Base-by-base conservation (phyloP, 2,888 invertebrate genomes). In the Gandaritis pyraliata region DNA sequence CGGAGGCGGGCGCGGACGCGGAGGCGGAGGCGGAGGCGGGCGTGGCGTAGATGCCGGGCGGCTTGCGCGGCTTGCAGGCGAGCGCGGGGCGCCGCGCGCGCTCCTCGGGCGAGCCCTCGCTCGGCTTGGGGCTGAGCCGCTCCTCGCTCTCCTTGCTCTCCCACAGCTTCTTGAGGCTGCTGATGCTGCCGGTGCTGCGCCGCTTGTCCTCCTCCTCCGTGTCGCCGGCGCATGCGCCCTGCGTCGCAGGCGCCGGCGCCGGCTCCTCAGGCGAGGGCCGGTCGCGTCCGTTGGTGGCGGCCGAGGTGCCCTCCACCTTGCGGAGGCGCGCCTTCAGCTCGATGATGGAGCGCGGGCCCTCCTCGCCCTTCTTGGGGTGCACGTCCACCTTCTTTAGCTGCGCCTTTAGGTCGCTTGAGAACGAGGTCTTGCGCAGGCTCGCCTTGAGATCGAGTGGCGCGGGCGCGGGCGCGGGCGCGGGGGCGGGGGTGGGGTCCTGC, bases 161-260 rank as follows among this genome's bases (percentile, higher is more conserved):
- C 98, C 98, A 98, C 67, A 98, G 90, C 85, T 97, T 97, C 85
- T 98, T 98, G 76, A 98, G 93, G 85, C 97, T 98, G 83, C 96
- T 97, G 78, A 98, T 98, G 88, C 97, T 97, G 66, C 98, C 98
- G 51, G 97, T 97, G 85, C 97, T 97, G 71, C 97, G 95, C 12
- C 98, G 94, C 83, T 97, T 98, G 81, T 97, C 97, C 54, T 97
- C 96, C 13, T 94, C 94, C 53, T 96, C 96, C 8, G 8, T 36
- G n/a, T 53, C 62, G 36, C 33, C 49, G 53, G 30, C 39, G 3
- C 76, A 90, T 88, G 89, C 8, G 76, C 89, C 88, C 88, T 88
- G n/a, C 78, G 90, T 88, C 81, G 23, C 85, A 77, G 87, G 81
- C 49, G 85, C 5, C 15, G 33, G 88, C 38, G n/a, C 2, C 38